phyloP scores from a whole-genome alignment of 2,113 vertebrate species.

The Ailuropoda melanoleuca region DNA sequence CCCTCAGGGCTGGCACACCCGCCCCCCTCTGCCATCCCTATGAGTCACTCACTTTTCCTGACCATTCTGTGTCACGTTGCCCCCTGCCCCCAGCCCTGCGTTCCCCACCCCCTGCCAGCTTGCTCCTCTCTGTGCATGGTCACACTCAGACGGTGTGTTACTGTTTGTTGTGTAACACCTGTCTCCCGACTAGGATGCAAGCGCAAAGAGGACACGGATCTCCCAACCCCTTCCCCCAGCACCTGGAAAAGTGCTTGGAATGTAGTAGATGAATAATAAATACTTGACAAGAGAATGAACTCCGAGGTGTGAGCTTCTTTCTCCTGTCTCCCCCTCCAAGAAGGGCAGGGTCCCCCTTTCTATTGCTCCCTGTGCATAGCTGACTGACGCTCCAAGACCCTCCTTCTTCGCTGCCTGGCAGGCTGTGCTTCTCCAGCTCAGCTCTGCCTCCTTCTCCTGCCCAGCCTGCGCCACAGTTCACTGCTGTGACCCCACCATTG shows the following conservation, averaged over 20 bases:
- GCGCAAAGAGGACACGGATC: neutral
- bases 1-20: neutral
- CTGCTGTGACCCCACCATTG: rapidly evolving
- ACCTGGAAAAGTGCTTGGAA: neutral
- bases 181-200: neutral
- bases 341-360: rapidly evolving
- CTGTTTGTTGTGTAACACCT: neutral
- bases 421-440: too few relatives aligned
- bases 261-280: neutral
- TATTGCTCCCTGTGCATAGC: neutral
- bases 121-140: neutral
- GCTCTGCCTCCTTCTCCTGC: neutral
- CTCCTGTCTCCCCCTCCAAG: neutral
- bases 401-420: rapidly evolving
- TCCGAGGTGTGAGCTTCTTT: rapidly evolving
- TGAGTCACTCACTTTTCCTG: neutral
- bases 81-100: rapidly evolving
- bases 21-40: neutral
- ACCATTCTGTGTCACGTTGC: rapidly evolving
- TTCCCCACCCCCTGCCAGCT: neutral
- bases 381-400: neutral
- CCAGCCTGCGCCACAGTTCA: neutral
- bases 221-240: rapidly evolving
- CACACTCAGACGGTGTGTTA: rapidly evolving
- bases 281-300: neutral